phyloP scores from a whole-genome alignment of 2,888 invertebrate genomes.

The Nematopogon swammerdamellus region DNA sequence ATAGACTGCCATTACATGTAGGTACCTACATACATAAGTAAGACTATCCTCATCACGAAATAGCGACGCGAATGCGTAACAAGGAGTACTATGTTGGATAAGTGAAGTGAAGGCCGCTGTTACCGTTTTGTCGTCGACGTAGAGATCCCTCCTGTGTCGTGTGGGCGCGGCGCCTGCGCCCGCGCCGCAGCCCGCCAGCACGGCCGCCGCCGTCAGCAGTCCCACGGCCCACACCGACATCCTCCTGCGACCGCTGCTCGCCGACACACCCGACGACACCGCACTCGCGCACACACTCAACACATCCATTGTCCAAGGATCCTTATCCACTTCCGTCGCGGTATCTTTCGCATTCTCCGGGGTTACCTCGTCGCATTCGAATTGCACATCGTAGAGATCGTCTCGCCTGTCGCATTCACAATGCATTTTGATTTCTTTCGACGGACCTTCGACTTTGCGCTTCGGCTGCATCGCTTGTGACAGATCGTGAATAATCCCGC shows the following conservation, averaged over 20 bases:
- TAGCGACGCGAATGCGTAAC: too few relatives aligned
- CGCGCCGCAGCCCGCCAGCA: constrained; percentile 28
- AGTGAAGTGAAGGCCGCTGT: too few relatives aligned
- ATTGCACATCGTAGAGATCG: constrained; percentile 36
- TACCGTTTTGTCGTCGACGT: constrained; percentile 27
- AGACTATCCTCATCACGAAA: too few relatives aligned
- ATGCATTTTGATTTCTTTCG: background rate
- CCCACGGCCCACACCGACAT: constrained; percentile 23
- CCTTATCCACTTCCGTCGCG: constrained; percentile 25
- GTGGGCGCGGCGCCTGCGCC: constrained; percentile 21
- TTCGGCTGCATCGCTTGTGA: background rate
- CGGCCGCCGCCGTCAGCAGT: constrained; percentile 26
- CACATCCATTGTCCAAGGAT: constrained; percentile 30
- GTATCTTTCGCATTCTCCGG: constrained; percentile 14
- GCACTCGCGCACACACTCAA: constrained; percentile 24
- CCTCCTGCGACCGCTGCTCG: background rate
- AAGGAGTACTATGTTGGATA: too few relatives aligned
- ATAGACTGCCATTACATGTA: too few relatives aligned
- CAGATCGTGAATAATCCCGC: background rate
- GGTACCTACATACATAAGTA: too few relatives aligned
- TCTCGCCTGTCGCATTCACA: background rate
- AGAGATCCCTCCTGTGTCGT: constrained; percentile 17
- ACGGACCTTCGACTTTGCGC: background rate
- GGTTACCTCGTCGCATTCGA: constrained; percentile 33
- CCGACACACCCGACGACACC: constrained; percentile 7